These are phyloP conservation scores for Dicaeum eximium DNA, from an alignment of 2,113 vertebrate species.

Conservation along the genomic window DNA sequence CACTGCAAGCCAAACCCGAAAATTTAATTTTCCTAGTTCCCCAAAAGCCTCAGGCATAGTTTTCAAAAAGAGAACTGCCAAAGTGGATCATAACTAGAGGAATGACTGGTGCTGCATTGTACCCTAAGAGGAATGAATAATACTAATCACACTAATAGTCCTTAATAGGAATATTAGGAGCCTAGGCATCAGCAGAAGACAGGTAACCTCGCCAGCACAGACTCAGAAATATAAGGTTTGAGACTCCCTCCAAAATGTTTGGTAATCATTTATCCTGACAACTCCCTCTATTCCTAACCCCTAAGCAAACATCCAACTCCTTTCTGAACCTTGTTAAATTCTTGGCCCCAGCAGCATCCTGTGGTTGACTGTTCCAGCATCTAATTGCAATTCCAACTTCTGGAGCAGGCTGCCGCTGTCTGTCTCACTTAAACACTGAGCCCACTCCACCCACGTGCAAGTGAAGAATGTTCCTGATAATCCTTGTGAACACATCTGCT, in stretches of 20 bases:
- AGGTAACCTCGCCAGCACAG: neutral
- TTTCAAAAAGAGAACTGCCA: neutral
- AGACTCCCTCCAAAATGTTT: neutral
- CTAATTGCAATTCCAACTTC: slow-evolving; percentile 51
- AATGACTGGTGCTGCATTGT: neutral
- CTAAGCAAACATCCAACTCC: slow-evolving; percentile 24
- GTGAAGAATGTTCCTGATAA: neutral
- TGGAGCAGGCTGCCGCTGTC: neutral
- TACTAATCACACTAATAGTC: neutral
- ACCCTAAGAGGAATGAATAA: neutral
- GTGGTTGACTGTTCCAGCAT: slow-evolving; percentile 36
- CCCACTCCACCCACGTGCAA: neutral
- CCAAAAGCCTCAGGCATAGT: neutral
- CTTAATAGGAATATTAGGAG: neutral
- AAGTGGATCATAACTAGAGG: neutral
- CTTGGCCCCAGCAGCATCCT: slow-evolving; percentile 40
- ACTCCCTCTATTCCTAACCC: slow-evolving; percentile 31
- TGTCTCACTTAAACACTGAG: neutral
- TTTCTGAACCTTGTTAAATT: slow-evolving; percentile 47
- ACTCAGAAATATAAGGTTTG: neutral
- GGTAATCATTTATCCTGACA: slow-evolving; percentile 44
- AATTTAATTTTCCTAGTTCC: neutral
- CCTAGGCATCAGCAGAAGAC: neutral
- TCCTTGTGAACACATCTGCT: slow-evolving; percentile 18
- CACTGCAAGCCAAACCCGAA: neutral